Conservation (phyloP, 1,140 invertebrate species). For the Mercenaria mercenaria region DNA sequence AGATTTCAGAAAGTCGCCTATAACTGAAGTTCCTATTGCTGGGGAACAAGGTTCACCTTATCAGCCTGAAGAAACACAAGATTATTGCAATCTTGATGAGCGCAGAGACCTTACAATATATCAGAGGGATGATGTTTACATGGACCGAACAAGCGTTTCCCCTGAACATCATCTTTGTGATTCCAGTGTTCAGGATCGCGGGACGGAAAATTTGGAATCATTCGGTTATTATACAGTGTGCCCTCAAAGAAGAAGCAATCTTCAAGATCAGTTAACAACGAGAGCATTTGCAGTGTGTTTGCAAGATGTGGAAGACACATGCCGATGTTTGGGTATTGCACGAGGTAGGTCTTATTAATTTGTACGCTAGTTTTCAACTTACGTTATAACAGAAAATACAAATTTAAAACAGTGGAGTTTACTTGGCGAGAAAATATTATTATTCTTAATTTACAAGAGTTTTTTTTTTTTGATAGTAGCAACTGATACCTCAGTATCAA, state of each 20-base stretch:
- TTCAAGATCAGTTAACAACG: not conserved
- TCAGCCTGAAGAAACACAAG: not conserved
- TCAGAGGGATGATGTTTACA: not conserved
- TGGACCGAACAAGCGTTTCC: not conserved
- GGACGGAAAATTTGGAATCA: not conserved
- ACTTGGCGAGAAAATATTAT: too few relatives aligned
- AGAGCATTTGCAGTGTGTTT: not conserved
- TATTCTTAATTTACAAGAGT: too few relatives aligned
- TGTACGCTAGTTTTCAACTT: too few relatives aligned
- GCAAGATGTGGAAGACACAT: slow-evolving; percentile 18
- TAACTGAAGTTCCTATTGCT: not conserved
- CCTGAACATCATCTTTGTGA: not conserved
- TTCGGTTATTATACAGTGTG: too few relatives aligned
- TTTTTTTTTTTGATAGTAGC: too few relatives aligned
- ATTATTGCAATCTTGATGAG: not conserved
- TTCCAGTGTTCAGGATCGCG: not conserved
- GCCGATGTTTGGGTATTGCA: not conserved
- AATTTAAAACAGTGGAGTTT: too few relatives aligned
- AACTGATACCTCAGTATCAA: too few relatives aligned
- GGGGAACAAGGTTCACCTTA: not conserved
- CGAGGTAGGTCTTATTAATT: not conserved
- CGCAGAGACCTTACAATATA: not conserved
- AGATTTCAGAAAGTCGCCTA: not conserved
- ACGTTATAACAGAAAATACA: too few relatives aligned
- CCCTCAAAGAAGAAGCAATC: not conserved